Evolutionary conservation across 1,140 invertebrate species (phyloP), one percentile per base, ranked within the genome.

Genomic region (Zophobas morio): DNA sequence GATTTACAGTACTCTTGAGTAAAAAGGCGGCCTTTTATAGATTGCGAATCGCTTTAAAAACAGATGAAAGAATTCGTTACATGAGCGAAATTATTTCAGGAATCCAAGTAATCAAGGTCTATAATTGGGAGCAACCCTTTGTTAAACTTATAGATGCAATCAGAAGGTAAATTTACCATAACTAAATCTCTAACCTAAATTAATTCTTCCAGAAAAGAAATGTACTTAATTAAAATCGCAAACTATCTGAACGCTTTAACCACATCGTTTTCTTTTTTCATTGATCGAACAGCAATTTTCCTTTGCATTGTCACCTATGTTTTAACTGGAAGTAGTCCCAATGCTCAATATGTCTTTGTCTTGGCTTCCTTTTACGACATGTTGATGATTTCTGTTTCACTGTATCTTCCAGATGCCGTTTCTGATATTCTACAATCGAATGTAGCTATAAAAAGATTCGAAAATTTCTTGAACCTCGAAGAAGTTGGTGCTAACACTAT

Each of bases 31-130:
- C 92, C 0, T 87, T 87, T 57, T 88, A 93, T 32, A 89, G 94
- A 77, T 81, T 90, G 56, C 86, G 89, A 77, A 93, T 92, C 6
- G 93, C 94, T 0, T 78, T 88, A 4, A 88, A 90, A 74, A 96
- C 95, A 0, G 96, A 98, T 84, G 91, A 95, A 82, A 88, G 96
- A 75, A 92, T 97, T 0, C 89, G 92, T 70, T 85, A 96, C 71
- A 96, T 96, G 94, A 96, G 94, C 83, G 96, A 97, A 87, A 94
- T 98, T 20, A 92, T 97, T 20, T 90, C 91, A 57, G 95, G 94
- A 0, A 95, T 97, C 81, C 92, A 95, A 84, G 92, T 96, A 0
- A 96, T 97, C 20, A 97, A 96, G 88, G 96, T 96, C 94, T 96
- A 95, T 80, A 92, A 93, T 0, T 96, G 94, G 94, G 94, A 96